phyloP scores from a whole-genome alignment of 2,888 invertebrate species.

The Aspidapion aeneum region DNA sequence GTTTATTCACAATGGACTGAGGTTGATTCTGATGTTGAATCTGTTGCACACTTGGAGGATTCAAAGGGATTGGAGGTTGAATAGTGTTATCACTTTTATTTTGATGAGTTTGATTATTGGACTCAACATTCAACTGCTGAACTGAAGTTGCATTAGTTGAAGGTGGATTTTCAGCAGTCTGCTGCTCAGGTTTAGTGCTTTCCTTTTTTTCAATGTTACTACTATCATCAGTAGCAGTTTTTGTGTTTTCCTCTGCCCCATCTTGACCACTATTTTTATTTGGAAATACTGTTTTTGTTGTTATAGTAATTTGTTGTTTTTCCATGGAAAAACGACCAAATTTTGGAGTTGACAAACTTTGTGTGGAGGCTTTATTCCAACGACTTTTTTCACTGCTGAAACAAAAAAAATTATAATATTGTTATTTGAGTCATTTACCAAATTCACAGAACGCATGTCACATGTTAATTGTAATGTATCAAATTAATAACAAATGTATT shows the following conservation, averaged over 20 bases:
- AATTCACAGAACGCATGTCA: too few species aligned
- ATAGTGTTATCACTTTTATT: neutral
- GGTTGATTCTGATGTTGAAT: neutral
- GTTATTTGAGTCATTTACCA: too few species aligned
- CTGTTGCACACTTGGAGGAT: neutral
- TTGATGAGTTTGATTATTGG: neutral
- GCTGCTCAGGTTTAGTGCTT: neutral
- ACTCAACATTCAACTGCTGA: neutral
- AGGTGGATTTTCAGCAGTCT: neutral
- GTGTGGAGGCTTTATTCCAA: conserved; percentile 32
- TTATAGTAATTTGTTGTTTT: neutral
- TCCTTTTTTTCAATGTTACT: too few species aligned
- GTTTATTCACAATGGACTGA: neutral
- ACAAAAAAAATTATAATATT: too few species aligned
- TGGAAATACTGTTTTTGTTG: neutral
- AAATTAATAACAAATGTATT: too few species aligned
- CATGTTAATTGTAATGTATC: too few species aligned
- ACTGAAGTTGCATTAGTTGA: neutral
- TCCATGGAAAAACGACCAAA: neutral
- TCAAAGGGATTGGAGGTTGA: neutral
- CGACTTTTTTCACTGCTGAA: conserved; percentile 32
- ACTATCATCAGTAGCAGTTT: too few species aligned
- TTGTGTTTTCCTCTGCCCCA: too few species aligned
- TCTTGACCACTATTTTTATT: too few species aligned
- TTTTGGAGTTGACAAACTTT: conserved; percentile 26